Percentiles rank a stretch among this genome's conserved stretches.
Conservation (phyloP, 2,113 vertebrate species). For the Pachyramphus minor region DNA sequence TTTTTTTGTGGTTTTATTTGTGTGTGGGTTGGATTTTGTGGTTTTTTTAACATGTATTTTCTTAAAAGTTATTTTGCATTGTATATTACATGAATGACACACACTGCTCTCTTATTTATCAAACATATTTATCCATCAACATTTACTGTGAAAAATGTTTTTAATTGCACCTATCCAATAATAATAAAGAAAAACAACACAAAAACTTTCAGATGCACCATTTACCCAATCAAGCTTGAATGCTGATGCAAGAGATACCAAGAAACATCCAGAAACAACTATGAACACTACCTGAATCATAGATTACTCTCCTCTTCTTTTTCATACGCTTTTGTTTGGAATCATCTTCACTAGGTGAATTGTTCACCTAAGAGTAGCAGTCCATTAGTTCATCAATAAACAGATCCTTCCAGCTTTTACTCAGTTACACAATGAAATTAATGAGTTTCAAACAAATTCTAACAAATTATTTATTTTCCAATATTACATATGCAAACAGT, state of each 20-base stretch:
- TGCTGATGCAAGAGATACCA: neutral
- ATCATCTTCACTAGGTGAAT: constrained; percentile 70
- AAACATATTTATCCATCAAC: neutral
- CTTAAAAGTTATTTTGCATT: neutral
- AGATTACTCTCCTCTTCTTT: constrained; percentile 85
- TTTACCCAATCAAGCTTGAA: neutral
- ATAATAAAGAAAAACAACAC: neutral
- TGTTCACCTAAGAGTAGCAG: constrained; percentile 75
- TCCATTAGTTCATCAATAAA: constrained; percentile 9
- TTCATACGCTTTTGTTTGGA: constrained; percentile 68
- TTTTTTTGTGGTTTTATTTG: neutral
- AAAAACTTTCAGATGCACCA: neutral
- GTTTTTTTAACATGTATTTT: neutral
- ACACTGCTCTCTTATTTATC: neutral
- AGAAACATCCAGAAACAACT: neutral
- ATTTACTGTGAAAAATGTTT: neutral
- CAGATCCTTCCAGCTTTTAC: neutral
- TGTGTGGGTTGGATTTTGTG: neutral
- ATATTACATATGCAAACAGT: neutral
- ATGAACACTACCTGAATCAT: constrained; percentile 80
- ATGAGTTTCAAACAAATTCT: neutral
- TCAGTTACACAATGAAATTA: neutral
- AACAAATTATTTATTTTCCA: neutral
- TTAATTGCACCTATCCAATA: neutral
- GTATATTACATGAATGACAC: neutral